Evolutionary conservation across 2,113 vertebrate species (phyloP), one percentile per base, ranked within the genome.

Genomic region (Microcebus lehilahytsara): DNA sequence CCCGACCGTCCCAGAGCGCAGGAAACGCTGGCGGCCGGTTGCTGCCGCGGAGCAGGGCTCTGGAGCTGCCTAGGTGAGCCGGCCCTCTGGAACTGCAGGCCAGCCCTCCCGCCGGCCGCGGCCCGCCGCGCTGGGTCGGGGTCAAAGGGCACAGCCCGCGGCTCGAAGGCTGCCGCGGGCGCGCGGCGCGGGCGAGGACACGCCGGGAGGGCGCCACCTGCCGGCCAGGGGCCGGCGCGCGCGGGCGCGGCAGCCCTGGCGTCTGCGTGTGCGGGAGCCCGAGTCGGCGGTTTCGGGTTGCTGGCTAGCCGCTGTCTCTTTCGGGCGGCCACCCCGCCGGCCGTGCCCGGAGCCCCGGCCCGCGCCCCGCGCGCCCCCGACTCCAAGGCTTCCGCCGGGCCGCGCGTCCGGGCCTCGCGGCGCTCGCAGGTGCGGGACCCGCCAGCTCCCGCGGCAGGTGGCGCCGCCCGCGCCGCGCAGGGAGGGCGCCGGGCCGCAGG

Each of bases 181-280:
- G 3, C 23, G 23, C 0, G 60, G 25, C 60, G 22, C 89, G 85
- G 89, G 23, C 89, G 85, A 77, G 92, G 96, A 96, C 97, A 96
- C 13, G 20, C 97, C 89, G 89, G 96, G 92, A 95, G 79, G 87
- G 83, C 91, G 96, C 97, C 97, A 97, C 97, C 97, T 98, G 95
- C 97, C 97, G 97, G 97, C 23, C 77, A 97, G 92, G 89, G 64
- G 22, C 22, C 0, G 89, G 56, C 34, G 79, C 67, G 74, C 67
- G 42, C n/a, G 91, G 91, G 88, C 53, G 40, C 92, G 10, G 0
- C 75, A 89, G 89, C 85, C 71, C 87, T 11, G 49, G 67, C 90
- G 62, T 42, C 42, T 42, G 42, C 42, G 19, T 74, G 72, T 22
- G n/a, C 88, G 49, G 79, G 34, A 96, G 56, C n/a, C 77, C 34